Evolutionary conservation across 2,888 invertebrate species (phyloP), one percentile per base, ranked within the genome.

Genomic region (Pinctada fucata): DNA sequence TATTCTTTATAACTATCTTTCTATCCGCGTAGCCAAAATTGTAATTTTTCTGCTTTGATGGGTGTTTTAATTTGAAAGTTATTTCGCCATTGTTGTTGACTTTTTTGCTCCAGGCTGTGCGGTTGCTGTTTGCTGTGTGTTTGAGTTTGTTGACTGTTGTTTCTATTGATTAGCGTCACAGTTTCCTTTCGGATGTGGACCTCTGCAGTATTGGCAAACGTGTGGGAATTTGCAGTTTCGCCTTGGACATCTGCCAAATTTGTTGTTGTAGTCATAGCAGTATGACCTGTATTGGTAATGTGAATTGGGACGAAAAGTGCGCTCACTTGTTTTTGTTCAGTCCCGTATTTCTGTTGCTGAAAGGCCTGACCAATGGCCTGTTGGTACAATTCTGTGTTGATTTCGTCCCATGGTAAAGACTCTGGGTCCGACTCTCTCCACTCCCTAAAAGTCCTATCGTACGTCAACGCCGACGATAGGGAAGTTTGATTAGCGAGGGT

Each of bases 191-290:
- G 8, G 5, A n/a, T 66, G 66, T 66, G 66, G 16, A 31, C 4
- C 66, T 66, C 66, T 31, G 31, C 66, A 66, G 13, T 66, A 16
- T 66, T 66, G 8, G n/a, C 66, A 66, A 16, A 66, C 66, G n/a
- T 66, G 66, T 5, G 5, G 66, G 13, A 16, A n/a, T n/a, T 4
- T 66, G 5, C 16, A 4, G 5, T 66, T 5, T n/a, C 5, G 66
- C 5, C 66, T n/a, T 66, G 66, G n/a, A n/a, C 5, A n/a, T n/a
- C n/a, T n/a, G n/a, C n/a, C n/a, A n/a, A n/a, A n/a, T n/a, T n/a
- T n/a, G n/a, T n/a, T n/a, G n/a, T n/a, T n/a, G n/a, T n/a, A n/a
- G n/a, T n/a, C n/a, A n/a, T n/a, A n/a, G n/a, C n/a, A n/a, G n/a
- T n/a, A n/a, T n/a, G n/a, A n/a, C n/a, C n/a, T n/a, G n/a, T n/a